phyloP scores from a whole-genome alignment of 2,888 invertebrate genomes.

The Synergus itoensis region DNA sequence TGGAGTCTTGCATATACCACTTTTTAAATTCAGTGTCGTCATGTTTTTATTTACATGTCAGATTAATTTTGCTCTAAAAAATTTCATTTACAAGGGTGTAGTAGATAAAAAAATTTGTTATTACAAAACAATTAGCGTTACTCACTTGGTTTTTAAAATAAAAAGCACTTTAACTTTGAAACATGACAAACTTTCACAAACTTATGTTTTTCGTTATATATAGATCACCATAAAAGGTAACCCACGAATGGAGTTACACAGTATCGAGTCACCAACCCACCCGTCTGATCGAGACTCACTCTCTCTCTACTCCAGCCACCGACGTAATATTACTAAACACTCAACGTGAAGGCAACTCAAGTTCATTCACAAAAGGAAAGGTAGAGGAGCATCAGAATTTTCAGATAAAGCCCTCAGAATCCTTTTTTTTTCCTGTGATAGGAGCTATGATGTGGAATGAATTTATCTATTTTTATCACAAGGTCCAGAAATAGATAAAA shows the following conservation, averaged over 20 bases:
- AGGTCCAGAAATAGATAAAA: too few relatives aligned
- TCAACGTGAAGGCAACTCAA: conserved; percentile 17
- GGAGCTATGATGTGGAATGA: too few relatives aligned
- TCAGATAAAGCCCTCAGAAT: not conserved
- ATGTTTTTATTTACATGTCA: conserved; percentile 69
- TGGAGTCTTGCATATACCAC: not conserved
- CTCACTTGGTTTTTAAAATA: conserved; percentile 9
- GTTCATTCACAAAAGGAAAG: conserved; percentile 33
- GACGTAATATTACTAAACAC: conserved; percentile 25
- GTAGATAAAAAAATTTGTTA: not conserved
- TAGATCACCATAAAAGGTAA: conserved; percentile 41
- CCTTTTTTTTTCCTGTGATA: not conserved
- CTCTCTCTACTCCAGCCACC: conserved; percentile 5
- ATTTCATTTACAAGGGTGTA: not conserved
- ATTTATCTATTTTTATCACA: too few relatives aligned
- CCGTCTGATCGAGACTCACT: conserved; percentile 23
- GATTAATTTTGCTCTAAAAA: not conserved
- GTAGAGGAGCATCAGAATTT: not conserved
- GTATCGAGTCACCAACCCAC: conserved; percentile 24
- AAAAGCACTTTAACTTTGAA: conserved; percentile 30
- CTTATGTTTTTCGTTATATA: conserved; percentile 35
- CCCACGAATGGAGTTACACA: conserved; percentile 28
- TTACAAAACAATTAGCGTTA: not conserved
- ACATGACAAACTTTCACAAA: conserved; percentile 36
- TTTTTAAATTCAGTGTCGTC: conserved; percentile 64